A percentile compares a stretch with the other conserved stretches of the same genome.
Evolutionary conservation across 2,113 vertebrate species (phyloP).

Genomic region (Recurvirostra avosetta): DNA sequence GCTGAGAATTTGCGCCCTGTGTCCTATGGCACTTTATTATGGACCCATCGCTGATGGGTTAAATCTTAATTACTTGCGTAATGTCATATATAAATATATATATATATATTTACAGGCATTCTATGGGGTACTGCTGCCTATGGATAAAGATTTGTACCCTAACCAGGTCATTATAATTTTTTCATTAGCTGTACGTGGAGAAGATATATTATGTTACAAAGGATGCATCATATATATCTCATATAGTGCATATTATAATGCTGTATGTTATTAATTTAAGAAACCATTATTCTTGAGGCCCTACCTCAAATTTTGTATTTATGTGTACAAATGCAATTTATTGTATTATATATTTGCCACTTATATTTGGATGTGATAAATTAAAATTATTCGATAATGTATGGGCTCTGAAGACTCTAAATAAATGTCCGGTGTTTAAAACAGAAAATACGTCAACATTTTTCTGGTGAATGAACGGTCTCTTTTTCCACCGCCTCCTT

Average conservation of each 20-base stretch:
- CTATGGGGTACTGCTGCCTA: conserved; percentile 89
- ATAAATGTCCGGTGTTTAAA: conserved; percentile 96
- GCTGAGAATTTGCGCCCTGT: conserved; percentile 66
- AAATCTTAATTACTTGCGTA: conserved; percentile 95
- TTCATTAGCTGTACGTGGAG: conserved; percentile 79
- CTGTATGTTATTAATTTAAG: conserved; percentile 86
- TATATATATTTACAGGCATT: conserved; percentile 84
- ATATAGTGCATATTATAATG: conserved; percentile 79
- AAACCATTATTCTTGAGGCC: conserved; percentile 95
- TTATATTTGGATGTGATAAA: conserved; percentile 93
- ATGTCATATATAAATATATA: conserved; percentile 86
- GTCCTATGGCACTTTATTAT: conserved; percentile 93
- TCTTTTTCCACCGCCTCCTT: background rate
- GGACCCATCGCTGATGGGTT: conserved; percentile 92
- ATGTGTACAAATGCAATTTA: conserved; percentile 98
- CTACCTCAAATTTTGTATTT: conserved; percentile 99
- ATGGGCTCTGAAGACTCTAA: conserved; percentile 86
- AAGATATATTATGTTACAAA: conserved; percentile 83
- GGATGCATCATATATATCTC: conserved; percentile 78
- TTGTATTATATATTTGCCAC: conserved; percentile 97
- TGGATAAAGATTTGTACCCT: conserved; percentile 96
- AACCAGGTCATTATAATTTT: conserved; percentile 81
- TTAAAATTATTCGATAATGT: conserved; percentile 89
- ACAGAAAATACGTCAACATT: background rate
- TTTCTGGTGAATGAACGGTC: background rate